These are phyloP conservation scores for Florisuga fusca DNA, from an alignment of 2,797 vertebrate genomes.

Conservation along the genomic window DNA sequence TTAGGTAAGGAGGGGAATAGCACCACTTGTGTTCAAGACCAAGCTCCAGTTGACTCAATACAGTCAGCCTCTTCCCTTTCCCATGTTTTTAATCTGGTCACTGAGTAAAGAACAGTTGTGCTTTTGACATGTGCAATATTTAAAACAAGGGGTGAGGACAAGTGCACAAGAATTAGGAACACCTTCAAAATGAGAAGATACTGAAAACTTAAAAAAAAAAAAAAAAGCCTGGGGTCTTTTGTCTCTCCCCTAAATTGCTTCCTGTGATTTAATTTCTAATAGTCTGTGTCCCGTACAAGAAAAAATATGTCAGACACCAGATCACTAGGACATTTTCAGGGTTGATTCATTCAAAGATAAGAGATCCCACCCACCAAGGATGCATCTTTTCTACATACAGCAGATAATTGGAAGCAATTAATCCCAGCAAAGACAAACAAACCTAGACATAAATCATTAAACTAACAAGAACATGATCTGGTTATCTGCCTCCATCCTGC, in stretches of 20 bases:
- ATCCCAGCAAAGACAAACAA: constrained; percentile 40
- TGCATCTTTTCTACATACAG: not conserved
- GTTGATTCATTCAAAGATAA: constrained; percentile 2
- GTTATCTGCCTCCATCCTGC: not conserved
- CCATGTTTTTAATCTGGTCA: not conserved
- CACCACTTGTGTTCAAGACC: not conserved
- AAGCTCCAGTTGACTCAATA: not conserved
- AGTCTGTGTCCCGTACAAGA: not conserved
- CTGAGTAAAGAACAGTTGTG: not conserved
- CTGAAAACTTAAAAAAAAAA: not conserved
- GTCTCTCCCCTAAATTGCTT: not conserved
- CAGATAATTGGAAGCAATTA: constrained; percentile 35
- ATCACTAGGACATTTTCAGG: not conserved
- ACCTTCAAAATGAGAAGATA: not conserved
- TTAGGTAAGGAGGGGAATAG: not conserved
- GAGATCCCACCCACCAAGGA: not conserved
- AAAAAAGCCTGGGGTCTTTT: not conserved
- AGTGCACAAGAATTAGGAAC: not conserved
- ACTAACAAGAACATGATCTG: constrained; percentile 12
- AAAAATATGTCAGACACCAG: not conserved
- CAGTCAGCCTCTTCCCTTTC: not conserved
- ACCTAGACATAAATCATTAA: constrained; percentile 23
- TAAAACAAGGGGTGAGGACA: not conserved
- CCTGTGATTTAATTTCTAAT: not conserved
- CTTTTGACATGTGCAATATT: not conserved